A percentile compares a stretch with the other conserved stretches of the same genome.
phyloP scores from a whole-genome alignment of 1,140 invertebrate species.

The Calliopsis andreniformis region DNA sequence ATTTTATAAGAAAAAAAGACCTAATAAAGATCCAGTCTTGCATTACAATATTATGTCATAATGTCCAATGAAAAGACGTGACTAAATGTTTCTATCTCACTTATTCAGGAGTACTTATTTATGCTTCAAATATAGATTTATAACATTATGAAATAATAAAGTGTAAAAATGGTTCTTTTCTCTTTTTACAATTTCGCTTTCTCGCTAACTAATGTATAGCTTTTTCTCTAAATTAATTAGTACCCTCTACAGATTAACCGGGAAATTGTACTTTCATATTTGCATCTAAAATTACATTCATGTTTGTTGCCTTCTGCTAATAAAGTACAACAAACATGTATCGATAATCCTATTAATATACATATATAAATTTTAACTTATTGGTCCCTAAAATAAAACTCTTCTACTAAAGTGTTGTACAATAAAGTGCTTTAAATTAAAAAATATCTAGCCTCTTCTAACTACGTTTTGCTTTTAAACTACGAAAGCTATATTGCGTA shows the following conservation, averaged over 20 bases:
- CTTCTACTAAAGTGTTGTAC: slow-evolving; percentile 73
- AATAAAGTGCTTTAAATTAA: slow-evolving; percentile 77
- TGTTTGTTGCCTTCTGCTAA: slow-evolving; percentile 20
- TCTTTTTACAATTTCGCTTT: slow-evolving; percentile 53
- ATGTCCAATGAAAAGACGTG: slow-evolving; percentile 51
- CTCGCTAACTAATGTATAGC: slow-evolving; percentile 47
- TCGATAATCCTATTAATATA: slow-evolving; percentile 52
- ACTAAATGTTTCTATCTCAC: slow-evolving; percentile 52
- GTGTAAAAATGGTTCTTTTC: slow-evolving; percentile 46
- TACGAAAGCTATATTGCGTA: slow-evolving; percentile 76
- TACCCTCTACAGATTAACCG: slow-evolving; percentile 46
- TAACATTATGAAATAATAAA: slow-evolving; percentile 45
- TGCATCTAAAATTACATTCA: slow-evolving; percentile 46
- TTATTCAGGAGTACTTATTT: slow-evolving; percentile 37
- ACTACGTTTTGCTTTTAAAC: slow-evolving; percentile 70
- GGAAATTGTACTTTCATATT: slow-evolving; percentile 67
- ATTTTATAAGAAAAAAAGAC: slow-evolving; percentile 57
- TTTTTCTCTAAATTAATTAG: slow-evolving; percentile 36
- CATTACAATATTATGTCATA: slow-evolving; percentile 59
- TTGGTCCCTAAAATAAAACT: slow-evolving; percentile 72
- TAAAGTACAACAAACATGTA: slow-evolving; percentile 45
- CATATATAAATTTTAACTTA: slow-evolving; percentile 57
- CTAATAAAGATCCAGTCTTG: slow-evolving; percentile 62
- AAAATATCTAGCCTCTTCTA: slow-evolving; percentile 79
- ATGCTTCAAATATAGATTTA: slow-evolving; percentile 37